Evolutionary conservation across 1,140 invertebrate species (phyloP), one percentile per base, ranked within the genome.

Genomic region (Leptestheria dahalacensis): DNA sequence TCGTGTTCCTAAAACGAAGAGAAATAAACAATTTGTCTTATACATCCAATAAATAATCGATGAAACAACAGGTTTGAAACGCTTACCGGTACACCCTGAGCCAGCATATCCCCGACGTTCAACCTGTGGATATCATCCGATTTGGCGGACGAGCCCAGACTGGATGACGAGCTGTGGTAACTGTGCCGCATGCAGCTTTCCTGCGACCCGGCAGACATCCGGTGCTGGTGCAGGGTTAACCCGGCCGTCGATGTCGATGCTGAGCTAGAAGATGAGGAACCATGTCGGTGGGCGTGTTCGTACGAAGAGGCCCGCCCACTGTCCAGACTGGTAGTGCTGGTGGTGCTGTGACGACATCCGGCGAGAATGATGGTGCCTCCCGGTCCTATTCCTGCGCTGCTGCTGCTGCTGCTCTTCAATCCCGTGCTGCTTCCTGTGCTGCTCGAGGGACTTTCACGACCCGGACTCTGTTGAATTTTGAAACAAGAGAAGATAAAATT

Each of bases 291-390:
- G 26, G 33, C 15, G 29, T 55, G 78, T 64, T 66, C 79, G 71
- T 69, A 78, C 50, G 81, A 78, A 1, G 90, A 91, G 4, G 91
- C 91, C 63, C 91, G 77, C 3, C 91, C 92, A 65, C 86, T 91
- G 73, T 97, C 91, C 66, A 93, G 74, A 59, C 89, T 93, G 46
- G 91, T 90, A 0, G 90, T 92, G 61, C 88, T 92, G 66, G 76
- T 75, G 2, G 75, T 64, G 53, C 74, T 76, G 69, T 90, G 86
- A n/a, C 87, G 78, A 20, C 83, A 85, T 33, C 85, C 84, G 0
- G 79, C 3, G 3, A 55, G 26, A 33, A 55, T 26, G 12, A 33
- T 33, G 25, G 24, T 21, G 33, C 6, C 33, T 82, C 4, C 81
- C 80, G 12, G 62, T 59, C 51, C 49, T 59, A 0, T 80, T 79